Evolutionary conservation across 2,888 invertebrate genomes (phyloP), one percentile per base, ranked within the genome.

Genomic region (Thecophora atra): DNA sequence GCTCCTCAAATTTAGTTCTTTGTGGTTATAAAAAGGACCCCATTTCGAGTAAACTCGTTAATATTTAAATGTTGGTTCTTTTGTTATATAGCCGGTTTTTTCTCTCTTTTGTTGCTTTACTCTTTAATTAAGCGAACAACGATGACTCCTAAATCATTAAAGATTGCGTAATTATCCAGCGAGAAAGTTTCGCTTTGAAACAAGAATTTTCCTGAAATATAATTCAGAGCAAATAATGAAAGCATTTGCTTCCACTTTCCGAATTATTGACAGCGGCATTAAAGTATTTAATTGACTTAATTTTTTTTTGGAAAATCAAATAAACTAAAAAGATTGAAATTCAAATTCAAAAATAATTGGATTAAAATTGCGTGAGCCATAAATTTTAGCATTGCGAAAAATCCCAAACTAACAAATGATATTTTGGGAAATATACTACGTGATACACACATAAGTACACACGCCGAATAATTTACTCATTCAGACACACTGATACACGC

Each of bases 271-370:
- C 63, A 63, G 37, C 63, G 19, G 21, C 19, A 63, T 63, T 63
- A 63, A 42, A 63, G n/a, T 42, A 42, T 44, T 63, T 44, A 63
- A 63, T 63, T 19, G 42, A 63, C 37, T 63, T 44, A 42, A 30
- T 37, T 30, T 19, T n/a, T 30, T n/a, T n/a, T 54, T 3, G 17
- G 52, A 52, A 52, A 19, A 11, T 11, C 8, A 51, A 51, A 51
- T 17, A 51, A 51, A 51, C 19, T n/a, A 51, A 51, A 62, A 30
- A 62, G 30, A 62, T 63, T 42, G 17, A 37, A 4, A 58, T 28
- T 58, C 11, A 58, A 58, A 47, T 64, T 42, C 24, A 47, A 47
- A 64, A 64, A 64, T 64, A 64, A 64, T 64, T 64, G 26, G 21
- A 54, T 54, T 54, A 21, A 54, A 54, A 3, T 54, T 21, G 21